Percentiles rank a stretch among this genome's conserved stretches.
Evolutionary conservation across 2,113 vertebrate genomes (phyloP).

Genomic region (Burhinus oedicnemus): DNA sequence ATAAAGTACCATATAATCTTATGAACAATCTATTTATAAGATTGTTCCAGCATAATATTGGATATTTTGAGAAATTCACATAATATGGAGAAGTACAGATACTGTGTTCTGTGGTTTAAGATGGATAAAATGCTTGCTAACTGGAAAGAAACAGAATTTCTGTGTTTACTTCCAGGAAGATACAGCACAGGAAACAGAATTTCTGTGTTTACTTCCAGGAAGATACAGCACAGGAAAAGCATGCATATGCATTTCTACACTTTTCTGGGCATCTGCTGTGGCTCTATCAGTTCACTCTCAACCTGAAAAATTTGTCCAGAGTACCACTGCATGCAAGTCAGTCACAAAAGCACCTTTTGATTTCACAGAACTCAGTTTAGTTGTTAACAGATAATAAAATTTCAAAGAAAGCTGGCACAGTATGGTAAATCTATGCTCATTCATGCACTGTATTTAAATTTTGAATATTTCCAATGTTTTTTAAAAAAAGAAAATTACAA

Average conservation of each 20-base stretch:
- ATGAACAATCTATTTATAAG: not conserved
- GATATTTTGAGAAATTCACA: not conserved
- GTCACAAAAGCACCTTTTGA: not conserved
- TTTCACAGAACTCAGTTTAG: not conserved
- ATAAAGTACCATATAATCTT: not conserved
- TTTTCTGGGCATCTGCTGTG: not conserved
- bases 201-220: not conserved
- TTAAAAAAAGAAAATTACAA: not conserved
- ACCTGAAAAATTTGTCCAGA: not conserved
- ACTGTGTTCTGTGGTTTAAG: not conserved
- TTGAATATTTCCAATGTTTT: not conserved
- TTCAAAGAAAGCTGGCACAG: not conserved
- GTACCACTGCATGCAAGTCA: no score
- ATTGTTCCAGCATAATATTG: not conserved
- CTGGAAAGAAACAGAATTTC: not conserved
- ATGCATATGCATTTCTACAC: fast-evolving
- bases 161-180: not conserved
- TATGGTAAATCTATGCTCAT: not conserved
- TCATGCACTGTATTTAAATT: not conserved
- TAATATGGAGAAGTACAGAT: not conserved
- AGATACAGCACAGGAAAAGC: not conserved
- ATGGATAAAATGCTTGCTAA: not conserved
- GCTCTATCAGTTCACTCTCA: not conserved
- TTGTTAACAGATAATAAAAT: not conserved
- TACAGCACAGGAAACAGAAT: not conserved